Evolutionary conservation across 2,888 invertebrate species (phyloP).

Genomic region (Eristalinus sepulchralis): DNA sequence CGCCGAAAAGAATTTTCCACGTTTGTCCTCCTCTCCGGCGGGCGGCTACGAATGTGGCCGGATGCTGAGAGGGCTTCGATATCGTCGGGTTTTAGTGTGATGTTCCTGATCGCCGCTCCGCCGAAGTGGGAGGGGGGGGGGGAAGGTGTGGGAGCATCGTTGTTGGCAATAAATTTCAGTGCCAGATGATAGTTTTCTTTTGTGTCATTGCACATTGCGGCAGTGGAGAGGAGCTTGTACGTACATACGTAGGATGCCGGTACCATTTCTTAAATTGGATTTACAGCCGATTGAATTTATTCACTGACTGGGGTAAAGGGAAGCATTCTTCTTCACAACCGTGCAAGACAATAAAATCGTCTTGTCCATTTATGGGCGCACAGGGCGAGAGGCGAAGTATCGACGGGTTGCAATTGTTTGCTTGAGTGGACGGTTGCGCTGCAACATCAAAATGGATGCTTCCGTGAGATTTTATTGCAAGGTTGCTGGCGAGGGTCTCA

Average conservation of each 20-base stretch:
- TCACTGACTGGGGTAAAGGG: conserved; percentile 37
- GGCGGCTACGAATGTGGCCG: background rate
- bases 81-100: conserved; percentile 44
- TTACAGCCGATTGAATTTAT: conserved; percentile 70
- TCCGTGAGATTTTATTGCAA: background rate
- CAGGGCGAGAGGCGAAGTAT: background rate
- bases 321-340: conserved; percentile 34
- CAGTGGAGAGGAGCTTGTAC: conserved; percentile 1
- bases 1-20: conserved; percentile 60
- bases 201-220: conserved; percentile 67
- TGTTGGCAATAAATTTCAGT: conserved; percentile 65
- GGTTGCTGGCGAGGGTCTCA: background rate
- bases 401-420: conserved; percentile 39
- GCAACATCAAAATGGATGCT: background rate
- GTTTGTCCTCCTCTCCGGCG: conserved; percentile 28
- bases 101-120: background rate
- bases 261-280: conserved; percentile 64
- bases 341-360: conserved; percentile 61
- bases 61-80: background rate
- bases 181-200: conserved; percentile 71
- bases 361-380: conserved; percentile 26
- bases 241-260: conserved; percentile 2
- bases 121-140: background rate
- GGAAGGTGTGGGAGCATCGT: conserved; percentile 31
- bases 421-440: conserved; percentile 35